Evolutionary conservation across 2,888 invertebrate genomes (phyloP), one percentile per base, ranked within the genome.

Genomic region (Parapristionchus giblindavisi): DNA sequence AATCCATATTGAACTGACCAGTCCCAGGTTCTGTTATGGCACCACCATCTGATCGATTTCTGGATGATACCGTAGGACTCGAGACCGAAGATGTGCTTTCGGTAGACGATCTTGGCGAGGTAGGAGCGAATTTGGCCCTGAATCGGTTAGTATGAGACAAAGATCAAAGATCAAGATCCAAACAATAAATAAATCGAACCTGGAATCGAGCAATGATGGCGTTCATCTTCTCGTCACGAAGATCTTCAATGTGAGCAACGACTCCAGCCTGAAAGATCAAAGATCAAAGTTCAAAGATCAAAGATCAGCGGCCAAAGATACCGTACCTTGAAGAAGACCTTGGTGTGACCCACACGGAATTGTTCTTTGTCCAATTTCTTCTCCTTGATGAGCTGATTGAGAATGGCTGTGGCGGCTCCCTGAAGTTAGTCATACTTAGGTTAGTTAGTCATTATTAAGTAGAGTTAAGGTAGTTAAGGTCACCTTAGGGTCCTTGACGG

Each of bases 201-300:
- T 90, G 90, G 87, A 90, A 89, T 94, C 96, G 95, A 88, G 96
- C 94, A 89, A 99, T 94, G 90, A 99, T 96, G 92, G 95, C 96
- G 91, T 93, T 92, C 74, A 89, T 86, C 91, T 96, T 95, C 90
- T 97, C 98, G 91, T 99, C 99, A 93, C 99, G 95, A 91, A 98
- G 92, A 91, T 99, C 99, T 91, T 99, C 99, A 93, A 99, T 95
- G 91, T 95, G 95, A 94, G 99, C 99, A 92, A 99, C 92, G 90
- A 98, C 96, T 92, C 99, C 99, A 88, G 99, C 98, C 89, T 97
- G 94, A 95, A 99, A 98, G 94, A 98, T 98, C 89, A 96, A 76
- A 51, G 36, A n/a, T 68, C 0, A 29, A 34, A 52, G n/a, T 32
- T n/a, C 2, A 21, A 27, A 43, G 1, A 4, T 56, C 6, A 40